These are phyloP conservation scores for Euleptes europaea DNA, from an alignment of 2,113 vertebrate genomes.

Conservation along the genomic window DNA sequence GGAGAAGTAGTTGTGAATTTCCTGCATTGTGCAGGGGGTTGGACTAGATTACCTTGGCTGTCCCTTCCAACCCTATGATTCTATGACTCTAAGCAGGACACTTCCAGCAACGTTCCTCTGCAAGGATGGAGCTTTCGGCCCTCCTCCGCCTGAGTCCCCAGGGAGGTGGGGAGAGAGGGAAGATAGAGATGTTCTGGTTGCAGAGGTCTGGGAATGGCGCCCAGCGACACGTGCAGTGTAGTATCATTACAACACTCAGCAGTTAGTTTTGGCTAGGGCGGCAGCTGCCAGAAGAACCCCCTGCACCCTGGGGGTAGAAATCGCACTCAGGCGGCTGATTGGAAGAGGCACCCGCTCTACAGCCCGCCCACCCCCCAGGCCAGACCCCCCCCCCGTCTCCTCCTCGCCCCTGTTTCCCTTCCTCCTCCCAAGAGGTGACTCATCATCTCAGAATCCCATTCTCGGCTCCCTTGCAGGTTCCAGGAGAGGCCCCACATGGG, in stretches of 20 bases:
- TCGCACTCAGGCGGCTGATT: conserved; percentile 8
- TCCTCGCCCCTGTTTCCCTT: too few relatives aligned
- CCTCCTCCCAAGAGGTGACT: background rate
- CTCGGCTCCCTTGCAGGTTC: background rate
- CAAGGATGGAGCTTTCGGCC: background rate
- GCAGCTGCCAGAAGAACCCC: conserved; percentile 5
- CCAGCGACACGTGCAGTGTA: conserved; percentile 13
- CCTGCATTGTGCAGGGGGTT: too few relatives aligned
- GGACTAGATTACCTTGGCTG: too few relatives aligned
- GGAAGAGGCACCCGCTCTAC: background rate
- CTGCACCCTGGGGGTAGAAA: conserved; percentile 6
- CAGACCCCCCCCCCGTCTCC: background rate
- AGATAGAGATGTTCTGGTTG: background rate
- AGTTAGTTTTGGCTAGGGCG: conserved; percentile 13
- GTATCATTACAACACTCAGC: too few relatives aligned
- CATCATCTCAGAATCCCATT: conserved; percentile 13
- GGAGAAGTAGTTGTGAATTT: too few relatives aligned
- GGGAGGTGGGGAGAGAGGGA: background rate
- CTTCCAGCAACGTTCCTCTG: background rate
- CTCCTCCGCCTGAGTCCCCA: background rate
- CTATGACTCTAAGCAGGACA: too few relatives aligned
- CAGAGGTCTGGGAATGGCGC: conserved; percentile 4
- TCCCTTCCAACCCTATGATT: too few relatives aligned
- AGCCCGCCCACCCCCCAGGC: background rate
- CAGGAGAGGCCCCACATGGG: conserved; percentile 18